Percentiles rank a stretch among this genome's conserved stretches.
These are phyloP conservation scores for Calonectris borealis DNA, from an alignment of 2,113 vertebrate genomes.

Conservation along the genomic window DNA sequence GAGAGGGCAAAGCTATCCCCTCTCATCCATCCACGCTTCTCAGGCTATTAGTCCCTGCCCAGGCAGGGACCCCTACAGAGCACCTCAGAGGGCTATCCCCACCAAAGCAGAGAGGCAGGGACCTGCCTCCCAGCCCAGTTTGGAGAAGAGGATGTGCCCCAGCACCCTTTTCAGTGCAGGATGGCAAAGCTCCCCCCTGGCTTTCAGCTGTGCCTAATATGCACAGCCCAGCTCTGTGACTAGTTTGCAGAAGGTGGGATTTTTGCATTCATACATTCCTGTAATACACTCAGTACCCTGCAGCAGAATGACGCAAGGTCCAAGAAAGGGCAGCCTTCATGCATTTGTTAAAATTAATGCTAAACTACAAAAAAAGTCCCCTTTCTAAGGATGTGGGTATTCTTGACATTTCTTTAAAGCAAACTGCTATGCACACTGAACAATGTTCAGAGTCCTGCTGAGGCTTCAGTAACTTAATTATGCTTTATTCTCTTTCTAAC, in stretches of 20 bases:
- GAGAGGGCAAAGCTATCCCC: not conserved
- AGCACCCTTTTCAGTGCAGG: not conserved
- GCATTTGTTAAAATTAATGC: not conserved
- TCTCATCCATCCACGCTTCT: not conserved
- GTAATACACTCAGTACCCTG: not conserved
- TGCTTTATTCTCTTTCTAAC: conserved; percentile 30
- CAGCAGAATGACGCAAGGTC: not conserved
- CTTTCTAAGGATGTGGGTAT: conserved; percentile 25
- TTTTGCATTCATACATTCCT: not conserved
- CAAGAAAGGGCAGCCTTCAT: not conserved
- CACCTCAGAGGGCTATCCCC: not conserved
- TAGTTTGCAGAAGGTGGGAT: not conserved
- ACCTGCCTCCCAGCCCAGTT: not conserved
- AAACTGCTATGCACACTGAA: not conserved
- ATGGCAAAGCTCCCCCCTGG: not conserved
- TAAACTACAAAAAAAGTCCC: conserved; percentile 10
- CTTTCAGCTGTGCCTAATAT: not conserved
- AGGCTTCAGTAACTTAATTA: conserved; percentile 27
- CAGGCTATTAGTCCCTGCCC: accelerated
- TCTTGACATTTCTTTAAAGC: conserved; percentile 46
- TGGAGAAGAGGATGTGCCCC: not conserved
- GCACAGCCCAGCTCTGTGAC: not conserved
- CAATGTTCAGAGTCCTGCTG: conserved; percentile 13
- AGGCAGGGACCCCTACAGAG: not conserved
- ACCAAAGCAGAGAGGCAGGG: not conserved